phyloP scores from a whole-genome alignment of 1,140 invertebrate genomes.

The Drosophila tristis region DNA sequence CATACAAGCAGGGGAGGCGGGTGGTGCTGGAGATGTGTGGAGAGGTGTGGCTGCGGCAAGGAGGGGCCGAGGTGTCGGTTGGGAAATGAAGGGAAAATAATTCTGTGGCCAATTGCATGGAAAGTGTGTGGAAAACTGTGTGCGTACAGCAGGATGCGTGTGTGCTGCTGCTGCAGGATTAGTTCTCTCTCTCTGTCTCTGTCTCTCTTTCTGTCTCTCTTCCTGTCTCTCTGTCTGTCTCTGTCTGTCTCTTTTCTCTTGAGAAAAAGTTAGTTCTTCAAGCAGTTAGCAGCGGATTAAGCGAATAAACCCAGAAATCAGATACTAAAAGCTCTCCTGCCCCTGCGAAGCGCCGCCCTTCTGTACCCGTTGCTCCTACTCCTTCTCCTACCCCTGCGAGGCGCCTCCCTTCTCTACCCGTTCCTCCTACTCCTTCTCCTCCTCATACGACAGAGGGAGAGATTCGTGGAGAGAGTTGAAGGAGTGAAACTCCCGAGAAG shows the following conservation, averaged over 20 bases:
- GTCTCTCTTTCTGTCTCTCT: too few relatives aligned
- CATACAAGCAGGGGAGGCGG: slow-evolving; percentile 4
- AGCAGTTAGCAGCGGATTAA: slow-evolving; percentile 59
- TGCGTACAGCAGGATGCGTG: slow-evolving; percentile 36
- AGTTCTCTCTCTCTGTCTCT: too few relatives aligned
- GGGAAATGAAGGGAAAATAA: slow-evolving; percentile 56
- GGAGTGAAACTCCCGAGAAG: neutral
- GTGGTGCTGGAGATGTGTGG: neutral
- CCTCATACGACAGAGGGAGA: too few relatives aligned
- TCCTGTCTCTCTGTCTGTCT: too few relatives aligned
- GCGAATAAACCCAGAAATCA: slow-evolving; percentile 48
- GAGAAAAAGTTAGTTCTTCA: neutral
- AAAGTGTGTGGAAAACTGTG: slow-evolving; percentile 42
- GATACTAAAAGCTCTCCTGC: slow-evolving; percentile 26
- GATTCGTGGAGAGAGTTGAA: too few relatives aligned
- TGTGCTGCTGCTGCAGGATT: neutral
- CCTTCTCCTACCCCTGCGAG: too few relatives aligned
- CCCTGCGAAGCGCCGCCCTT: too few relatives aligned
- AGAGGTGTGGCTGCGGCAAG: neutral
- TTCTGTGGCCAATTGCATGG: slow-evolving; percentile 75
- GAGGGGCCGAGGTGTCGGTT: slow-evolving; percentile 16
- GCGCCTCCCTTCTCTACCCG: too few relatives aligned
- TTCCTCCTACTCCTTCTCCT: too few relatives aligned
- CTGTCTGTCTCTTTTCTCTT: too few relatives aligned
- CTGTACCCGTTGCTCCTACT: too few relatives aligned